These are phyloP conservation scores for Mormyrops attenuatus DNA, from an alignment of 2,797 vertebrate genomes.

Conservation along the genomic window DNA sequence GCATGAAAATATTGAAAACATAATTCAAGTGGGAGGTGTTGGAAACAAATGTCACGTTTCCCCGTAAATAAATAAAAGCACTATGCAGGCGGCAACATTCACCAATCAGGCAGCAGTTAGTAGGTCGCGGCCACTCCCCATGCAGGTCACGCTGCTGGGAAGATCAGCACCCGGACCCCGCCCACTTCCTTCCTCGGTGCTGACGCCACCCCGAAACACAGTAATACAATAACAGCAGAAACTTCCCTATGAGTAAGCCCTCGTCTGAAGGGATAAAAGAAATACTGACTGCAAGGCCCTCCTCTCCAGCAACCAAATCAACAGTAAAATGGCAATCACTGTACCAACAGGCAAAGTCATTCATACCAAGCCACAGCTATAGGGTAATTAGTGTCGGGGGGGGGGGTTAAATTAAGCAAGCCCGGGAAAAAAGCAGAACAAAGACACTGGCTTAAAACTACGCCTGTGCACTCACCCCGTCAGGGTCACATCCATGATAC, in stretches of 20 bases:
- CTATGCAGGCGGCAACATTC: neutral
- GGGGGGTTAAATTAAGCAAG: neutral
- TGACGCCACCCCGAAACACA: neutral
- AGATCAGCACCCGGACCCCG: neutral
- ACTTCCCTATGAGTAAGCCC: neutral
- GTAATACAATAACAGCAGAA: neutral
- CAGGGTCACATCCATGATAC: neutral
- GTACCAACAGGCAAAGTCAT: neutral
- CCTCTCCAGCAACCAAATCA: neutral
- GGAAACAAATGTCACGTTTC: slow-evolving; percentile 7
- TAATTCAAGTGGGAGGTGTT: slow-evolving; percentile 15
- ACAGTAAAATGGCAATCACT: neutral
- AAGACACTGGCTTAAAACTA: neutral
- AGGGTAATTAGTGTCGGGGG: neutral
- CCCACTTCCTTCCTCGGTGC: neutral
- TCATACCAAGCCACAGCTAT: neutral
- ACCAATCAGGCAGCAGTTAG: neutral
- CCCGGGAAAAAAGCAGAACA: neutral
- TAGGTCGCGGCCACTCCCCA: neutral
- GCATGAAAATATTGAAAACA: neutral
- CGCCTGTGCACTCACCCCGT: neutral
- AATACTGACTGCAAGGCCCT: neutral
- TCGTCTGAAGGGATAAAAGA: neutral
- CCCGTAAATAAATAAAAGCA: neutral
- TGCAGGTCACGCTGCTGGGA: slow-evolving; percentile 1